Conservation (phyloP, 2,888 invertebrate genomes). For the Harpagoxenus sublaevis region DNA sequence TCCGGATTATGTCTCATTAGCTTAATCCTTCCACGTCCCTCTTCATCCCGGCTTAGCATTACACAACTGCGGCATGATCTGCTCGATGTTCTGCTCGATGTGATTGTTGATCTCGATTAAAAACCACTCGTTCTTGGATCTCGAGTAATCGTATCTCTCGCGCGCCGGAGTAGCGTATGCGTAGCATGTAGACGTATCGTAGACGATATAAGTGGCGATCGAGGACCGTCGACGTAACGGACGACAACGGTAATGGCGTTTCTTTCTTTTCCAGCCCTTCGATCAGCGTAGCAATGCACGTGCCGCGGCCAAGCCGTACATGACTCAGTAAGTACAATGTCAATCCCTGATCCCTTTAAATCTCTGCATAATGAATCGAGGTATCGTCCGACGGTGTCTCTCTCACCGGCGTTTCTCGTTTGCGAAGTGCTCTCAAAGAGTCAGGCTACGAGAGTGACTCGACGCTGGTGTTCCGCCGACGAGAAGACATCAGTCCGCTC, state of each 20-base stretch:
- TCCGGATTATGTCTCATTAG: conserved; percentile 49
- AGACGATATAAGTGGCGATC: conserved; percentile 36
- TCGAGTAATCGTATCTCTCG: conserved; percentile 11
- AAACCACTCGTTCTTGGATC: background rate
- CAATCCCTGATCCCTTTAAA: background rate
- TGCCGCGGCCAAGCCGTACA: conserved; percentile 91
- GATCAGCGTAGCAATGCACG: conserved; percentile 90
- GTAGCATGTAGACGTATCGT: conserved; percentile 56
- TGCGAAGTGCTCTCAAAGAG: conserved; percentile 92
- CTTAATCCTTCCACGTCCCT: conserved; percentile 11
- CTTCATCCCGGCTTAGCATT: conserved; percentile 63
- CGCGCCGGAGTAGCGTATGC: conserved; percentile 13
- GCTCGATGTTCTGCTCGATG: conserved; percentile 47
- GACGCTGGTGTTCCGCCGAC: conserved; percentile 93
- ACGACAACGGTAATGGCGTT: background rate
- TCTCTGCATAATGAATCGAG: background rate
- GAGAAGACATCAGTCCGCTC: conserved; percentile 90
- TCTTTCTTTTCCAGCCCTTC: conserved; percentile 88
- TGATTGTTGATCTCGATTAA: background rate
- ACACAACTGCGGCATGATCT: conserved; percentile 68
- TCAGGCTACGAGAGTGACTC: conserved; percentile 97
- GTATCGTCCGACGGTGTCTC: background rate
- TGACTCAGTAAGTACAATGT: conserved; percentile 91
- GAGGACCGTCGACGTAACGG: background rate
- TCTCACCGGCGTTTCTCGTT: background rate